Conservation (phyloP, 2,888 invertebrate species). For the Allacma fusca region DNA sequence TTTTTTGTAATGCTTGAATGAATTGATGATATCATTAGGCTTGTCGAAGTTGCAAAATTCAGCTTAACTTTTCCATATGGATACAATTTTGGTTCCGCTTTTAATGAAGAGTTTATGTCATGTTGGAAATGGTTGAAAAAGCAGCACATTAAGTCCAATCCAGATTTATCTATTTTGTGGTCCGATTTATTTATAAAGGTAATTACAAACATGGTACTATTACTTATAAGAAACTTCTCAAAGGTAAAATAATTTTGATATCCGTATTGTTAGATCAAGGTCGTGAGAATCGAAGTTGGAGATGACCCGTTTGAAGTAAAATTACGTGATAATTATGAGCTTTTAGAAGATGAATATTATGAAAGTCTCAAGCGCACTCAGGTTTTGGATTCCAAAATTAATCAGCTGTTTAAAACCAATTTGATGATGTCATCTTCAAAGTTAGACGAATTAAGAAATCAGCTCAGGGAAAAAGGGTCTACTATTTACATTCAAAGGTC, state of each 20-base stretch:
- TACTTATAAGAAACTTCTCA: conserved; percentile 16
- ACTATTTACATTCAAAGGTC: conserved; percentile 95
- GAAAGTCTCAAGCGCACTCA: conserved; percentile 89
- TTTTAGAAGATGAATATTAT: conserved; percentile 92
- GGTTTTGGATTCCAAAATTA: conserved; percentile 86
- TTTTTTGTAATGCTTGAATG: neutral
- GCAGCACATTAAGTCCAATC: conserved; percentile 77
- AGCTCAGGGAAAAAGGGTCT: conserved; percentile 87
- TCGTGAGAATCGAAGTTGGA: conserved; percentile 88
- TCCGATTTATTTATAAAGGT: conserved; percentile 90
- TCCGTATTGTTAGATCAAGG: conserved; percentile 73
- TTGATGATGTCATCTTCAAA: conserved; percentile 83
- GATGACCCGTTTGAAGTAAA: conserved; percentile 99
- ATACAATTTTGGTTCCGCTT: conserved; percentile 85
- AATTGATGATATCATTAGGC: conserved; percentile 66
- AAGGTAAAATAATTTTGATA: neutral
- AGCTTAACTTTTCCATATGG: conserved; percentile 77
- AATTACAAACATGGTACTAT: conserved; percentile 55
- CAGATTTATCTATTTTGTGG: conserved; percentile 75
- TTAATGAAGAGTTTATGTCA: conserved; percentile 88
- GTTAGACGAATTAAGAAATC: conserved; percentile 87
- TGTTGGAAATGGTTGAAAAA: conserved; percentile 93
- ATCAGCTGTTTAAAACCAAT: conserved; percentile 82
- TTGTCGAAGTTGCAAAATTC: conserved; percentile 63
- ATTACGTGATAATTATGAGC: conserved; percentile 92